Conservation (phyloP, 1,140 invertebrate species). For the Drosophila sturtevanti region DNA sequence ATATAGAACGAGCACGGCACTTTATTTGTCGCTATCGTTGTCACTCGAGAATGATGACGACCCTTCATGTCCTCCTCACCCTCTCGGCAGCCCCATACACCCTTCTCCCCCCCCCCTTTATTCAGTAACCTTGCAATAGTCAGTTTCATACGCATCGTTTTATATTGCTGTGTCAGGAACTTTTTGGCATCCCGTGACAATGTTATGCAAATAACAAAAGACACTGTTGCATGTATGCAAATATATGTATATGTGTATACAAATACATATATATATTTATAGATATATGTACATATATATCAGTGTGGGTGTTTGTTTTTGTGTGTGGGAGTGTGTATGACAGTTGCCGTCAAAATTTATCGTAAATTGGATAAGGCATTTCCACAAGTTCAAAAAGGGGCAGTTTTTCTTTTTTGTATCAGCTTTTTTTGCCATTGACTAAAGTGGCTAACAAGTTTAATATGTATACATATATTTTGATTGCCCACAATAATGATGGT, state of each 20-base stretch:
- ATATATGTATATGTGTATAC: background rate
- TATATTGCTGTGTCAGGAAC: constrained; percentile 30
- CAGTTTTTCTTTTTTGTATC: background rate
- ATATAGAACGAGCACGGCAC: constrained; percentile 16
- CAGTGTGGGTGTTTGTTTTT: background rate
- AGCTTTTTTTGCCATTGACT: no score
- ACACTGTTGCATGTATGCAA: constrained; percentile 16
- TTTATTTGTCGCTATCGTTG: constrained; percentile 38
- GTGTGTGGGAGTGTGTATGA: background rate
- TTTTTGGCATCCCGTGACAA: constrained; percentile 33
- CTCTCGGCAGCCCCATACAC: background rate
- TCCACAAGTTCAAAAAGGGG: background rate
- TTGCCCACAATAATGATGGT: no score
- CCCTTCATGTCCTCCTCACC: background rate
- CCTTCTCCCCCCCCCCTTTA: background rate
- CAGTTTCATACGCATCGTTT: constrained; percentile 4
- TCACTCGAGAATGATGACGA: constrained; percentile 17
- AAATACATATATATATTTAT: background rate
- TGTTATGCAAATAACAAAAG: constrained; percentile 61
- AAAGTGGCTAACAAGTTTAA: no score
- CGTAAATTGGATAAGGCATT: background rate
- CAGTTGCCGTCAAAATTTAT: constrained; percentile 3
- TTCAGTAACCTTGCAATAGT: background rate
- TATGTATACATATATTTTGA: no score
- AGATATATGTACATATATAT: background rate